A percentile compares a stretch with the other conserved stretches of the same genome.
Conservation (phyloP, 2,888 invertebrate species). For the Xanthostigma xanthostigma region DNA sequence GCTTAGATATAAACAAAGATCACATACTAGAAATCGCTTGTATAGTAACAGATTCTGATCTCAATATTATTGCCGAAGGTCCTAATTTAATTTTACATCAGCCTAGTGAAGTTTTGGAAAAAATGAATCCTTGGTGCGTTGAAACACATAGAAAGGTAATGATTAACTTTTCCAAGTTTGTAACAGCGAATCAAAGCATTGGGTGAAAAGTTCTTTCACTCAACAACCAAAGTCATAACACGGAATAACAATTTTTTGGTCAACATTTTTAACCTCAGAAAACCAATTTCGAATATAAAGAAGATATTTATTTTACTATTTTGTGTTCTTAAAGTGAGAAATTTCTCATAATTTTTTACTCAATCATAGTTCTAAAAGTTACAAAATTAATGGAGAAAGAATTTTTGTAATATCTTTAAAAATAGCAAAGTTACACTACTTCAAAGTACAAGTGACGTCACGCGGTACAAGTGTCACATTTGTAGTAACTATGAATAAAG, state of each 20-base stretch:
- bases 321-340: no score
- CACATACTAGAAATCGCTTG: conserved; percentile 82
- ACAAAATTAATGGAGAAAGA: no score
- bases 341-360: no score
- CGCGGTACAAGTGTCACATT: no score
- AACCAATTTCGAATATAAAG: neutral
- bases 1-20: conserved; percentile 59
- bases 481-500: no score
- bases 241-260: neutral
- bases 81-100: conserved; percentile 69
- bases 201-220: no score
- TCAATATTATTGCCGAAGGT: conserved; percentile 61
- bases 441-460: no score
- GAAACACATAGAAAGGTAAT: conserved; percentile 62
- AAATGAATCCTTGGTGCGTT: conserved; percentile 76
- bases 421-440: no score
- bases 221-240: no score
- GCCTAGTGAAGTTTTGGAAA: conserved; percentile 48
- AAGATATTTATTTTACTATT: neutral
- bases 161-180: neutral
- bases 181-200: no score
- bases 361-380: no score
- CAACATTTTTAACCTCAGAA: neutral
- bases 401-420: no score
- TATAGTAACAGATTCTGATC: conserved; percentile 66